Evolutionary conservation across 2,113 vertebrate genomes (phyloP), one percentile per base, ranked within the genome.

Genomic region (Tragulus kanchil): DNA sequence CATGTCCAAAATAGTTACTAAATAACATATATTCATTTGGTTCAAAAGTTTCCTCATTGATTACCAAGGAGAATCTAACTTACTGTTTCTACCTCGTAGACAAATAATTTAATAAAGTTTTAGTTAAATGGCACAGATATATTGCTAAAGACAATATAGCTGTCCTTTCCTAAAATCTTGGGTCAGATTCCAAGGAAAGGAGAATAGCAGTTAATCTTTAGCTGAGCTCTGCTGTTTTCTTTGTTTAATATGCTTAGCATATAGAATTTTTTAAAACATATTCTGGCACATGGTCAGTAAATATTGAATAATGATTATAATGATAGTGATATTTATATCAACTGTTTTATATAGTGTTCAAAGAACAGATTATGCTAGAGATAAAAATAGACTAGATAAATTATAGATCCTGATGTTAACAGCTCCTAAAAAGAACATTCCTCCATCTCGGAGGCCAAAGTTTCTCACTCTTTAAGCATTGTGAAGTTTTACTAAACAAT

Each of bases 251-350:
- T 93, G 77, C 83, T 96, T 50, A 79, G 58, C 2, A 23, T 52
- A 59, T 25, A n/a, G 16, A 89, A 73, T 54, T 90, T 97, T 97
- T 67, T 52, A 36, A 36, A 79, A 50, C 14, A 79, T 54, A 90
- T 84, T 23, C 56, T 93, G 84, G 56, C 16, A 58, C 73, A 31
- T 25, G 3, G 17, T 93, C 52, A 89, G 61, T 94, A 92, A 95
- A 92, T 94, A 93, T 36, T 93, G 52, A 94, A 65, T 86, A 96
- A 93, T 90, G 45, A 94, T 94, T 87, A 58, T 19, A 85, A 50
- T 90, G 28, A 59, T 87, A 25, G 36, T 16, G 11, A 77, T 71
- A 71, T 71, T 36, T 93, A 50, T 71, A 93, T 67, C 52, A 54
- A 64, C 45, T 26, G 21, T 54, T 94, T 91, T 84, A 69, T 97